Evolutionary conservation across 2,888 invertebrate species (phyloP).

Genomic region (Chydorus sphaericus): DNA sequence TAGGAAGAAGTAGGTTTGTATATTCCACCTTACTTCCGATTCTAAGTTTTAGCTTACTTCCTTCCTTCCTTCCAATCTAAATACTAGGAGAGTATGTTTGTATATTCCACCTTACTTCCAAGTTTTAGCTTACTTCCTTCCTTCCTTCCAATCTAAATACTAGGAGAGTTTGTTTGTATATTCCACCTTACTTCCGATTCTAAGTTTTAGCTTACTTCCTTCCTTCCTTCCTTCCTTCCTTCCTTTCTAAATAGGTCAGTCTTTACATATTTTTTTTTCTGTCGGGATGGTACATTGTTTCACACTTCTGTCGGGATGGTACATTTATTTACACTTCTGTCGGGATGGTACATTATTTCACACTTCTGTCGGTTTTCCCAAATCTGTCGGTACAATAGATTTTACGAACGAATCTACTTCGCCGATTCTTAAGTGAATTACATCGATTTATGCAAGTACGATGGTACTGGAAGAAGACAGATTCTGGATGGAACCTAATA

Average conservation of each 20-base stretch:
- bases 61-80: too few species aligned
- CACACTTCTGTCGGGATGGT: conserved; percentile 84
- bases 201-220: too few species aligned
- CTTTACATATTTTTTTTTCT: conserved; percentile 84
- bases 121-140: too few species aligned
- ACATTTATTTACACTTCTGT: conserved; percentile 99
- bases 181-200: too few species aligned
- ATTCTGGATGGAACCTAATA: conserved; percentile 80
- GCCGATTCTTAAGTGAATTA: conserved; percentile 94
- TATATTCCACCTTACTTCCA: too few species aligned
- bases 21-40: too few species aligned
- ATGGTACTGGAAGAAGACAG: conserved; percentile 78
- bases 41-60: too few species aligned
- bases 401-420: conserved; percentile 86
- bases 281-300: conserved; percentile 98
- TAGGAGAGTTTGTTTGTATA: too few species aligned
- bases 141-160: too few species aligned
- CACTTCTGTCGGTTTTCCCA: conserved; percentile 76
- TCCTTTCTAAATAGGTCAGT: conserved; percentile 89
- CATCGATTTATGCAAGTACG: conserved; percentile 94
- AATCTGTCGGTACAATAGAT: conserved; percentile 95
- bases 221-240: too few species aligned
- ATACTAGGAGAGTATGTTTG: too few species aligned
- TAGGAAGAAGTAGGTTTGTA: too few species aligned
- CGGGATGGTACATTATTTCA: conserved; percentile 88